Evolutionary conservation across 2,888 invertebrate species (phyloP).

Genomic region (Listrodromus nycthemerus): DNA sequence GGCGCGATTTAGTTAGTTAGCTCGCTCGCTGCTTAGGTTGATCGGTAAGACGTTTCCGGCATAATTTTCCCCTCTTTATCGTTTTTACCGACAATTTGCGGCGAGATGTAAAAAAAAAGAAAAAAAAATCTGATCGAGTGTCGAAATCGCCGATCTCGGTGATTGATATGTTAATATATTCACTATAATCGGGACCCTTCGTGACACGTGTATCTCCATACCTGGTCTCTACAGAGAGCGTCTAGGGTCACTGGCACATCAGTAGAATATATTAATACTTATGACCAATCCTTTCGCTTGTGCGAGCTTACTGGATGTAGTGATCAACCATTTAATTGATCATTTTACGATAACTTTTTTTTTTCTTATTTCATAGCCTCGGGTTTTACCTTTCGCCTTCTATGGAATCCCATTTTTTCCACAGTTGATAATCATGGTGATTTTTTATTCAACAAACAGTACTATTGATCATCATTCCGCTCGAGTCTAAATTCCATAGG

Average conservation of each 20-base stretch:
- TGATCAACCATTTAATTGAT: neutral
- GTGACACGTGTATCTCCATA: neutral
- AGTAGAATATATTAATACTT: constrained; percentile 49
- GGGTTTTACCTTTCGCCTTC: constrained; percentile 23
- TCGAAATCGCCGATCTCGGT: no score
- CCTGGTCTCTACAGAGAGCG: no score
- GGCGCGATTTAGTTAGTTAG: constrained; percentile 6
- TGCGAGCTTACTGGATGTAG: neutral
- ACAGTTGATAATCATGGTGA: neutral
- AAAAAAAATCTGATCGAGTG: neutral
- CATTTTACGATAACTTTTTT: constrained; percentile 23
- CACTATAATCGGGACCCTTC: constrained; percentile 6
- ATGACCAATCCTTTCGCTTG: constrained; percentile 36
- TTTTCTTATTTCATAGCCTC: constrained; percentile 23
- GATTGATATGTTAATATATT: neutral
- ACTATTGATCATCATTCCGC: neutral
- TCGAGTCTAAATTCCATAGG: neutral
- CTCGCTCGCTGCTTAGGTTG: constrained; percentile 11
- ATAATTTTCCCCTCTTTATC: neutral
- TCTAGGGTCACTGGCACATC: constrained; percentile 48
- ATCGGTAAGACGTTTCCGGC: constrained; percentile 32
- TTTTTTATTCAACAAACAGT: neutral
- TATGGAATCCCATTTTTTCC: constrained; percentile 5
- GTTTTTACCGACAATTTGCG: neutral
- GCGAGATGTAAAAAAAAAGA: neutral